These are phyloP conservation scores for Galleria mellonella DNA, from an alignment of 1,140 invertebrate species.

Conservation along the genomic window DNA sequence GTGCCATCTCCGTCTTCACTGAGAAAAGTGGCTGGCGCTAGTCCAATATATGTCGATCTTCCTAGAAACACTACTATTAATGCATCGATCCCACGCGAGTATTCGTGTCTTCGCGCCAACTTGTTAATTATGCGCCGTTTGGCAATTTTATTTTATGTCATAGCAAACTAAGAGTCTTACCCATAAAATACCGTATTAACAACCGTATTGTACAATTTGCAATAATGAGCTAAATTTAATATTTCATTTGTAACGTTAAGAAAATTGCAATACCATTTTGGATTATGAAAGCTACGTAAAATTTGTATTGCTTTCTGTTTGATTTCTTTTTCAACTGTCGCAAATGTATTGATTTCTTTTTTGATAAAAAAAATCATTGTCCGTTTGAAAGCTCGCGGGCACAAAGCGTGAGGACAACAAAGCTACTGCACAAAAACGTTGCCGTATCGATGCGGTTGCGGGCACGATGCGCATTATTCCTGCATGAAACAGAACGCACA, in stretches of 20 bases:
- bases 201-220: too few species aligned
- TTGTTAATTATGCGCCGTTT: conserved; percentile 27
- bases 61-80: conserved; percentile 34
- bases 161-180: neutral
- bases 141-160: conserved; percentile 12
- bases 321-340: conserved; percentile 16
- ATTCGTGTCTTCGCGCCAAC: conserved; percentile 22
- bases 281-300: too few species aligned
- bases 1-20: conserved; percentile 18
- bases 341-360: conserved; percentile 54
- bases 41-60: conserved; percentile 49
- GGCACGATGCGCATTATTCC: conserved; percentile 62
- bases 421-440: conserved; percentile 54
- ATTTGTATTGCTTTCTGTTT: too few species aligned
- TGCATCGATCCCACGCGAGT: conserved; percentile 29
- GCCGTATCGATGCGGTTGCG: conserved; percentile 43
- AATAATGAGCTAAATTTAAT: too few species aligned
- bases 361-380: conserved; percentile 52
- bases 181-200: too few species aligned
- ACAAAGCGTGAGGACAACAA: conserved; percentile 58
- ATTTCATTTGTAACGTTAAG: too few species aligned
- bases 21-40: conserved; percentile 49
- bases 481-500: conserved; percentile 55
- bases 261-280: too few species aligned
- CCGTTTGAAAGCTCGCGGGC: conserved; percentile 50